phyloP scores from a whole-genome alignment of 2,888 invertebrate genomes.

The Dryadula phaetusa region DNA sequence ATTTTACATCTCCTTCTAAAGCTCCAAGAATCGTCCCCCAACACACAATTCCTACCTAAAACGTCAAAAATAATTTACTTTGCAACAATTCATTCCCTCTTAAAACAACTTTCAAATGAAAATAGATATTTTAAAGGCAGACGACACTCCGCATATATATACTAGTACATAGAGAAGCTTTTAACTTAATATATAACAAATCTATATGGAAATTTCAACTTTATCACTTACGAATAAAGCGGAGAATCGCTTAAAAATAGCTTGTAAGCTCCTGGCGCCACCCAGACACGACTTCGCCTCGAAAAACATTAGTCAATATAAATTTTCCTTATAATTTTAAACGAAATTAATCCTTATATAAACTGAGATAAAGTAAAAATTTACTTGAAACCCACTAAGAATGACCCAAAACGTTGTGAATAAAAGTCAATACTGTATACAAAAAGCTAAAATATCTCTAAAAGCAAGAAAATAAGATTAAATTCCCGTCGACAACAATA shows the following conservation, averaged over 20 bases:
- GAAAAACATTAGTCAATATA: constrained; percentile 56
- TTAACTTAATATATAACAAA: constrained; percentile 26
- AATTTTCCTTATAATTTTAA: constrained; percentile 40
- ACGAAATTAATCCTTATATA: constrained; percentile 45
- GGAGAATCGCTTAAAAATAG: constrained; percentile 27
- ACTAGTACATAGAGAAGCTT: constrained; percentile 22
- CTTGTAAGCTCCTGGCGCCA: constrained; percentile 55
- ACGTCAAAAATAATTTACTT: constrained; percentile 10
- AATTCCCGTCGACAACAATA: constrained; percentile 15
- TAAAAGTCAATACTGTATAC: constrained; percentile 61
- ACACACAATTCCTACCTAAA: background rate
- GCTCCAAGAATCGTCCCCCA: background rate
- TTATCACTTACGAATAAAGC: background rate
- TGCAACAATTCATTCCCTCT: constrained; percentile 18
- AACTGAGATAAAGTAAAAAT: constrained; percentile 33
- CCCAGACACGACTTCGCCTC: constrained; percentile 62
- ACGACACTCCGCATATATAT: constrained; percentile 29
- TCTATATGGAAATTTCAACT: constrained; percentile 14
- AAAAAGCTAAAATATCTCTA: constrained; percentile 46
- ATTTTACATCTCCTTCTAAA: background rate
- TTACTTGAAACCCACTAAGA: constrained; percentile 34
- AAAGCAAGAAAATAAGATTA: constrained; percentile 7
- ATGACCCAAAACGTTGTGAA: constrained; percentile 50
- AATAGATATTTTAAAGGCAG: constrained; percentile 37
- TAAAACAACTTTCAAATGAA: constrained; percentile 33